Conservation (phyloP, 2,797 vertebrate species). For the Alosa sapidissima region DNA sequence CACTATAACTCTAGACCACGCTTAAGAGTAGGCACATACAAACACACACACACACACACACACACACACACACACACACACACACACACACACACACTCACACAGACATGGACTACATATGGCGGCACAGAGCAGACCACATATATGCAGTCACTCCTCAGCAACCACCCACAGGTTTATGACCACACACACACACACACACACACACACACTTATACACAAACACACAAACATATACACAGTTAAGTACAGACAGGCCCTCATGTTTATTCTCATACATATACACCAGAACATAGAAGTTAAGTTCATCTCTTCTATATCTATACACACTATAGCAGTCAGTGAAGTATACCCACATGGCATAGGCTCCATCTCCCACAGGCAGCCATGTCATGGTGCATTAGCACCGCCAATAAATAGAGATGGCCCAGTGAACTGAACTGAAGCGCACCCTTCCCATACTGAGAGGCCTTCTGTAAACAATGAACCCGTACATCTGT, state of each 20-base stretch:
- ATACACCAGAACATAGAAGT: not conserved
- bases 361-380: not conserved
- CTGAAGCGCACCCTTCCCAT: slow-evolving; percentile 13
- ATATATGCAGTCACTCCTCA: not conserved
- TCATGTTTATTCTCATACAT: not conserved
- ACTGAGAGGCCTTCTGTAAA: slow-evolving; percentile 31
- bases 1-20: slow-evolving; percentile 76
- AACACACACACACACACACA: slow-evolving; percentile 1
- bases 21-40: slow-evolving; percentile 54
- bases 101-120: not conserved
- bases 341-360: not conserved
- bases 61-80: not conserved
- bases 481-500: slow-evolving; percentile 35
- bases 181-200: not conserved
- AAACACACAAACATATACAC: slow-evolving; percentile 20
- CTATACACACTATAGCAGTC: not conserved
- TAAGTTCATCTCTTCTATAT: not conserved
- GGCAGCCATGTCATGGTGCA: slow-evolving; percentile 24
- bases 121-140: not conserved
- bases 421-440: not conserved
- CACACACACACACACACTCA: not conserved
- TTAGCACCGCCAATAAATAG: slow-evolving; percentile 24
- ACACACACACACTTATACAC: slow-evolving; percentile 23
- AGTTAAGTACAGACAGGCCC: slow-evolving; percentile 20
- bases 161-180: not conserved